A percentile compares a stretch with the other conserved stretches of the same genome.
Evolutionary conservation across 2,888 invertebrate species (phyloP).

Genomic region (Leptinotarsa rubiginosa): DNA sequence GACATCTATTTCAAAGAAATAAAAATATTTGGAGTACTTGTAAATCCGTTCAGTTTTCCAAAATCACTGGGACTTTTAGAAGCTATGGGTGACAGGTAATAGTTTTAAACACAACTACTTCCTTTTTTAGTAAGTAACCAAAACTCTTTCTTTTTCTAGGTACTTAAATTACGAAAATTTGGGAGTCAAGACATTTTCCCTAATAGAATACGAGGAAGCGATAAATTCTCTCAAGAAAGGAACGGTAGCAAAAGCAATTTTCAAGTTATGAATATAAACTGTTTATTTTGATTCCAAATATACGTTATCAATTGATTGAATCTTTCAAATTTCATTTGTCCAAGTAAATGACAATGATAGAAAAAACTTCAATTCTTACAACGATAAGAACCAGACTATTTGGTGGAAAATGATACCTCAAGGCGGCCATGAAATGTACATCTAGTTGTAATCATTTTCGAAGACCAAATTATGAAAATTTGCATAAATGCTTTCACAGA

Average conservation of each 20-base stretch:
- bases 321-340: too few relatives aligned
- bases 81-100: slow-evolving; percentile 70
- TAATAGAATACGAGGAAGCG: slow-evolving; percentile 70
- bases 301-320: too few relatives aligned
- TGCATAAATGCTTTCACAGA: too few relatives aligned
- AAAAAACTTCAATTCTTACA: too few relatives aligned
- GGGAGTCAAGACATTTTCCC: slow-evolving; percentile 70
- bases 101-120: background rate
- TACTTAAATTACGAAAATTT: slow-evolving; percentile 73
- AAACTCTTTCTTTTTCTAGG: slow-evolving; percentile 57
- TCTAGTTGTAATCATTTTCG: too few relatives aligned
- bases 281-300: background rate
- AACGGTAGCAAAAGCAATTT: slow-evolving; percentile 73
- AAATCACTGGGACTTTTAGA: slow-evolving; percentile 74
- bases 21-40: slow-evolving; percentile 74
- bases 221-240: slow-evolving; percentile 70
- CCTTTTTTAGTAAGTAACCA: too few relatives aligned
- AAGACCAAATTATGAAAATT: too few relatives aligned
- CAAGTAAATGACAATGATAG: too few relatives aligned
- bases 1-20: slow-evolving; percentile 75
- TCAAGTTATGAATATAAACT: slow-evolving; percentile 61
- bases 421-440: too few relatives aligned
- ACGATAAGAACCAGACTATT: too few relatives aligned
- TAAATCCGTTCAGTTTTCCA: slow-evolving; percentile 77
- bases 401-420: too few relatives aligned